phyloP scores from a whole-genome alignment of 2,113 vertebrate genomes.

The Poeciliopsis occidentalis region DNA sequence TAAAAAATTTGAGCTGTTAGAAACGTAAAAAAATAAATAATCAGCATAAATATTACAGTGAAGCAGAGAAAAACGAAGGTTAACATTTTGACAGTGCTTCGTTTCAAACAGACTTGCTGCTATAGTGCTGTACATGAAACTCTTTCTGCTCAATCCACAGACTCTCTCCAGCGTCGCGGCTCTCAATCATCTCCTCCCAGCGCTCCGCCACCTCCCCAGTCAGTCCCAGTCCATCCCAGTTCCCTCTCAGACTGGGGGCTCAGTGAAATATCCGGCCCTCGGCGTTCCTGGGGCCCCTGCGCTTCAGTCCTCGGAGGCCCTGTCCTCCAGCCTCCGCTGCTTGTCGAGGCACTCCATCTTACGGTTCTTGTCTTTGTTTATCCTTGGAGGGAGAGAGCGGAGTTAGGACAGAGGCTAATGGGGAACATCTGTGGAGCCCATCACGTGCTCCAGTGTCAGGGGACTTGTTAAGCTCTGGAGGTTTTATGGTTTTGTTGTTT shows the following conservation, averaged over 20 bases:
- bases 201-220: background rate
- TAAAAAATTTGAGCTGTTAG: conserved; percentile 35
- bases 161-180: background rate
- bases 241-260: conserved; percentile 26
- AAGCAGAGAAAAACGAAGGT: conserved; percentile 33
- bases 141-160: background rate
- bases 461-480: background rate
- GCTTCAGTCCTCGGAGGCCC: conserved; percentile 2
- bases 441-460: conserved; percentile 30
- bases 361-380: conserved; percentile 66
- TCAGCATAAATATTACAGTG: conserved; percentile 55
- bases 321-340: conserved; percentile 27
- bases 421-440: conserved; percentile 56
- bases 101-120: conserved; percentile 51
- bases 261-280: conserved; percentile 46
- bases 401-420: conserved; percentile 51
- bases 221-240: conserved; percentile 32
- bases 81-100: conserved; percentile 34
- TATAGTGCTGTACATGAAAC: conserved; percentile 19
- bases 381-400: conserved; percentile 51
- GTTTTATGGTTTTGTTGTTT: conserved; percentile 6
- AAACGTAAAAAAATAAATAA: conserved; percentile 53
- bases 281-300: background rate
- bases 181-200: conserved; percentile 15
- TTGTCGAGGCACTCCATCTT: conserved; percentile 65